phyloP scores from a whole-genome alignment of 1,140 invertebrate genomes.

The Lasioglossum baleicum region DNA sequence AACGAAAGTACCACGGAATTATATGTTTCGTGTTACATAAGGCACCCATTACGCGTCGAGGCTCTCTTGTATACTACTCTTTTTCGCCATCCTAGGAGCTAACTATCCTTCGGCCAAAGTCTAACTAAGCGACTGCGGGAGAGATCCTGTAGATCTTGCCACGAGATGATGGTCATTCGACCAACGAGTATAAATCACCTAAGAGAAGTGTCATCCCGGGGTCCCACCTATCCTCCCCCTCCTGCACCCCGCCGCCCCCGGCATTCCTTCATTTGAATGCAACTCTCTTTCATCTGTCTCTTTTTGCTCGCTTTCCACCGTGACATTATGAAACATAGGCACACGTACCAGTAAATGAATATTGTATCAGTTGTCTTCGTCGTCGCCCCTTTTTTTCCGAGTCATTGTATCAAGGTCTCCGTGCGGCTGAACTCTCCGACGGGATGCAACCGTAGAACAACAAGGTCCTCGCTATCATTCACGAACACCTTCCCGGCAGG shows the following conservation, averaged over 20 bases:
- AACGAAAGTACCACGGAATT: constrained; percentile 60
- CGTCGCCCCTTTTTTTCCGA: constrained; percentile 55
- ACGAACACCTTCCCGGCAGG: too few species aligned
- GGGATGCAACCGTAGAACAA: constrained; percentile 53
- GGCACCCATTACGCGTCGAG: constrained; percentile 52
- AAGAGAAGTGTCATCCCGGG: constrained; percentile 71
- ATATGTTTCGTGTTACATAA: constrained; percentile 63
- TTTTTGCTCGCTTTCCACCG: constrained; percentile 52
- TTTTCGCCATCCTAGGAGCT: constrained; percentile 47
- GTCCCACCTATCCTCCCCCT: constrained; percentile 62
- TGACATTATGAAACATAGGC: constrained; percentile 63
- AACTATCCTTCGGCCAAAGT: constrained; percentile 57
- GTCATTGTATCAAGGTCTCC: constrained; percentile 59
- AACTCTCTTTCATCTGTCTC: constrained; percentile 59
- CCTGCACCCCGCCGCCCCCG: constrained; percentile 51
- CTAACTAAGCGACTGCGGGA: constrained; percentile 65
- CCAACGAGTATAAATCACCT: constrained; percentile 71
- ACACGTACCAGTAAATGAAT: constrained; percentile 65
- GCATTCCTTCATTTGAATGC: constrained; percentile 74
- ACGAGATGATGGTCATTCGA: constrained; percentile 73
- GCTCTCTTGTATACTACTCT: constrained; percentile 28
- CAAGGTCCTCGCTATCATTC: constrained; percentile 18
- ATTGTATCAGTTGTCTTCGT: constrained; percentile 65
- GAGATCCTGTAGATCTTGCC: constrained; percentile 72
- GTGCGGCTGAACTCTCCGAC: constrained; percentile 45